Base-by-base conservation (phyloP, 2,888 invertebrate species). In the Apodemia hepburni region DNA sequence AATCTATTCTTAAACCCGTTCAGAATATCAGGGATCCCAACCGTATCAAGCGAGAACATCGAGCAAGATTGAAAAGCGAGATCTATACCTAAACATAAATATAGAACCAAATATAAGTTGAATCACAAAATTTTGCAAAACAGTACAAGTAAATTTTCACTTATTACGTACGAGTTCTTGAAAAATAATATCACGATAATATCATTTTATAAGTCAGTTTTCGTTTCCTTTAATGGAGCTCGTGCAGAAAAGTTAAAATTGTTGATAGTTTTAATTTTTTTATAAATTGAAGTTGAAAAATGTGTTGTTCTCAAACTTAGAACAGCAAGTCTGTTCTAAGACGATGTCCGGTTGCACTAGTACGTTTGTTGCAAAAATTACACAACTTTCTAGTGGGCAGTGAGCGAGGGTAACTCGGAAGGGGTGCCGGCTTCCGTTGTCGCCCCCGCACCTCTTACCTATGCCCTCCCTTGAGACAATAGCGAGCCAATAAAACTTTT, bases 401-500 rank as follows among this genome's bases (percentile, higher is more conserved):
- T 65, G 67, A 70, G 71, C 49, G 66, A 63, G 66, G 45, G 65
- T 61, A 64, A 64, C 65, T 66, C 57, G 67, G 68, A 62, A 64
- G 70, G 68, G 69, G 69, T 61, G 68, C 61, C 58, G 47, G 65
- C 67, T 68, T 69, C 75, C 74, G 73, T 64, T 65, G 62, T 66
- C 68, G 62, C 66, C 68, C 69, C 65, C 67, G 66, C 71, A 68
- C 71, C 71, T 63, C 70, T 71, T 71, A 73, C 74, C 74, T 73
- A 71, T 70, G 71, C 70, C 68, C 71, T 76, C 77, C 75, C 76
- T 65, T 72, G 76, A 81, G 81, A 84, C 84, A 83, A 85, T 82
- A 80, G 80, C 79, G 76, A 81, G 79, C 81, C 81, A 87, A 87
- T 87, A 86, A 86, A 88, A 86, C 80, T 88, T 88, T 87, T 86